phyloP scores from a whole-genome alignment of 1,140 invertebrate species.

The Cheumatopsyche charites region DNA sequence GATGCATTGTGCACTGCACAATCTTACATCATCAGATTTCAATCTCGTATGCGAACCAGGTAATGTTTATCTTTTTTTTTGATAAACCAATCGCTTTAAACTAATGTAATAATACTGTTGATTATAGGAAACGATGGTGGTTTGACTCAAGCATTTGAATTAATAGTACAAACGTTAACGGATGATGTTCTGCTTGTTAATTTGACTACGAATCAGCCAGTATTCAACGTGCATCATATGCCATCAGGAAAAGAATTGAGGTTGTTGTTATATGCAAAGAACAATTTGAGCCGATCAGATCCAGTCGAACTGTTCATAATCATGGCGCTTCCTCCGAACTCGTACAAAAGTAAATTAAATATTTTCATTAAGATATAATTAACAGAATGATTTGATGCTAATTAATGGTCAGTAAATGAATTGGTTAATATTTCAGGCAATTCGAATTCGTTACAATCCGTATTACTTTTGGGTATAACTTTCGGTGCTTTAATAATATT shows the following conservation, averaged over 20 bases:
- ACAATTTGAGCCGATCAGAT: slow-evolving; percentile 22
- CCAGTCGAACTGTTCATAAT: slow-evolving; percentile 45
- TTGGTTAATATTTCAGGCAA: slow-evolving; percentile 30
- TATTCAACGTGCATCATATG: slow-evolving; percentile 21
- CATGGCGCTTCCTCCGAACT: slow-evolving; percentile 42
- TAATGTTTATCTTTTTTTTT: not conserved
- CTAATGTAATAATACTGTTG: no score
- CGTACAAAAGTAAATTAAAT: slow-evolving; percentile 38
- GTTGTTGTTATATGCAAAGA: slow-evolving; percentile 23
- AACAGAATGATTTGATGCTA: no score
- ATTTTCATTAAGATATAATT: not conserved
- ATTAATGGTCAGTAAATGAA: no score
- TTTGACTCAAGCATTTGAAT: slow-evolving; percentile 11
- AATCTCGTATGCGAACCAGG: slow-evolving; percentile 29
- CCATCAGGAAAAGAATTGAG: slow-evolving; percentile 27
- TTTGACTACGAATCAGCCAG: slow-evolving; percentile 20
- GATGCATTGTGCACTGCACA: slow-evolving; percentile 29
- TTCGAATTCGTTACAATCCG: slow-evolving; percentile 42
- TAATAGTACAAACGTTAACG: slow-evolving; percentile 6
- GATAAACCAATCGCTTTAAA: no score
- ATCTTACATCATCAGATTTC: slow-evolving; percentile 30
- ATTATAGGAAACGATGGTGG: slow-evolving; percentile 15
- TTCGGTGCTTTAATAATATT: slow-evolving; percentile 38
- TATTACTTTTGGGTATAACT: slow-evolving; percentile 42
- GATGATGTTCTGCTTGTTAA: slow-evolving; percentile 5